Percentiles rank a stretch among this genome's conserved stretches.
Evolutionary conservation across 2,797 vertebrate species (phyloP).

Genomic region (Streptopelia turtur): DNA sequence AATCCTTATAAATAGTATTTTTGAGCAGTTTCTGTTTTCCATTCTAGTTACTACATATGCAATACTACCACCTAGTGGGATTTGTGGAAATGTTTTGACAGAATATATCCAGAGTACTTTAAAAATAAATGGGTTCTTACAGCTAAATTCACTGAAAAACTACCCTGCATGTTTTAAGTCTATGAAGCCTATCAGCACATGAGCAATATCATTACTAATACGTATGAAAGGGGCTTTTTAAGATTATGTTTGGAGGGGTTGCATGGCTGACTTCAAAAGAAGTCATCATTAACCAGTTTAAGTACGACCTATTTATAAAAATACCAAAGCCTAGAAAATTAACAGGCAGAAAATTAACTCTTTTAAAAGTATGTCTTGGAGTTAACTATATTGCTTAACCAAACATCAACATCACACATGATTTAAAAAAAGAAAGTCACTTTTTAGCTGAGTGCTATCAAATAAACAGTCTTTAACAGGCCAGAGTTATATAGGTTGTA

Average conservation of each 20-base stretch:
- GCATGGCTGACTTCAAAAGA: background rate
- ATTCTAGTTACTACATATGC: background rate
- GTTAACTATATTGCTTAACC: background rate
- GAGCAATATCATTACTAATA: background rate
- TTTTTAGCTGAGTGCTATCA: background rate
- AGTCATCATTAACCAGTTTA: background rate
- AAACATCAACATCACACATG: background rate
- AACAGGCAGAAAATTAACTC: background rate
- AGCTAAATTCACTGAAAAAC: background rate
- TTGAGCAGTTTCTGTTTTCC: background rate
- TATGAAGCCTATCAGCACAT: background rate
- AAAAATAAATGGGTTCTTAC: background rate
- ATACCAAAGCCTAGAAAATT: background rate
- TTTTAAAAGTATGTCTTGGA: background rate
- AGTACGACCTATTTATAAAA: background rate
- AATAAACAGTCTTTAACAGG: background rate
- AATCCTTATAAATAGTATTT: background rate
- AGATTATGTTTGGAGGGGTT: background rate
- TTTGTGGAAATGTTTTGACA: background rate
- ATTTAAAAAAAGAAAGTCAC: background rate
- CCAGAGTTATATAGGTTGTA: background rate
- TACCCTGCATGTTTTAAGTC: background rate
- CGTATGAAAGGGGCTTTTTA: background rate
- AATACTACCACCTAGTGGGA: constrained; percentile 65
- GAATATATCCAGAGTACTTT: background rate